phyloP scores from a whole-genome alignment of 30 jellyfish, hydroid and myxozoan species.

The Hydractinia symbiolongicarpus region DNA sequence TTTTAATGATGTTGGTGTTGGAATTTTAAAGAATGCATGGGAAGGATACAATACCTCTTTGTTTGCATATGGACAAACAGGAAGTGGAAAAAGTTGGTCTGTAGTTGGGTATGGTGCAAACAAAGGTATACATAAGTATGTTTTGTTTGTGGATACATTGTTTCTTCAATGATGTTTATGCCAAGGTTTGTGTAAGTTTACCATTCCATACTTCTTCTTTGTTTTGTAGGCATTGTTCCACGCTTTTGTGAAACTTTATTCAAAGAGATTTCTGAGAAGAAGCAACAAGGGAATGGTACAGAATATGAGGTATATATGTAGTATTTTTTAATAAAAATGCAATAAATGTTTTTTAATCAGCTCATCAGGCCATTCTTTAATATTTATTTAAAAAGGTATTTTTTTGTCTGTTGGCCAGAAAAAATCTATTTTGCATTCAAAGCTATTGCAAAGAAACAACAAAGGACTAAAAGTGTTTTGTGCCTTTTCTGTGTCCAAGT shows the following conservation, averaged over 20 bases:
- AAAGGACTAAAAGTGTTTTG: no score
- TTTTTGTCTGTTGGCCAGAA: no score
- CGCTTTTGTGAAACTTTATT: conserved; percentile 69
- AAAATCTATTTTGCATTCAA: no score
- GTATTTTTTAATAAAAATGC: background rate
- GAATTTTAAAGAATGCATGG: conserved; percentile 85
- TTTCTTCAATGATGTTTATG: background rate
- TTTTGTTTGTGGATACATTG: background rate
- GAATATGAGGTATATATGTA: conserved; percentile 53
- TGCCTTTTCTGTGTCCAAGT: no score
- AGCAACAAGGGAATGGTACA: conserved; percentile 49
- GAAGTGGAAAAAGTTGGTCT: conserved; percentile 24
- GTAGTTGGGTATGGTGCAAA: conserved; percentile 75
- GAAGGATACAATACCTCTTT: no score
- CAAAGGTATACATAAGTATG: conserved; percentile 38
- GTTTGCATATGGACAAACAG: no score
- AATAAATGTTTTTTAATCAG: no score
- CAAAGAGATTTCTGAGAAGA: conserved; percentile 51
- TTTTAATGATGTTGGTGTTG: conserved; percentile 64
- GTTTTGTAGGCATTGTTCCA: conserved; percentile 76
- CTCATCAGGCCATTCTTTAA: no score
- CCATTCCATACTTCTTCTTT: background rate
- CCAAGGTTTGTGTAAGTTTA: background rate
- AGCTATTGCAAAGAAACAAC: no score
- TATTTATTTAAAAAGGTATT: no score